Conservation (phyloP, 2,113 vertebrate genomes). For the Lanius ludovicianus region DNA sequence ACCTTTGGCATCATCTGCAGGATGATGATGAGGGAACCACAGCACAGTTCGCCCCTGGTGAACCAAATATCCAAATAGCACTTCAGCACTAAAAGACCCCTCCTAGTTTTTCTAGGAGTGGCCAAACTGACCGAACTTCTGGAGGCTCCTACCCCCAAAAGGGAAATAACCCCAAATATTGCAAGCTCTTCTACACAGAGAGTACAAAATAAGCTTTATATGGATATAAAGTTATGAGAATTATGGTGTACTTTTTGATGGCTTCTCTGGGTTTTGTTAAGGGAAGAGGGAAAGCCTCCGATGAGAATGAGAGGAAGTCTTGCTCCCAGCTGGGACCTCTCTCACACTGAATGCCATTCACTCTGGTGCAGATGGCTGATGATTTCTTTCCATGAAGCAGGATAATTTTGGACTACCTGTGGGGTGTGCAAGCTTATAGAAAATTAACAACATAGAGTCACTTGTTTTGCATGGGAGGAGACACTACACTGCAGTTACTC, state of each 20-base stretch:
- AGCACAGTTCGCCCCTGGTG: background rate
- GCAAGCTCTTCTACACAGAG: background rate
- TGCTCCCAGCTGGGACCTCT: background rate
- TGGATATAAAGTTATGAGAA: background rate
- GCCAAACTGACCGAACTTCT: background rate
- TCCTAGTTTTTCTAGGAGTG: no score
- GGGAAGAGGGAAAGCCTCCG: background rate
- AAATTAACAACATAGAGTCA: background rate
- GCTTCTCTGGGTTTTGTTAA: background rate
- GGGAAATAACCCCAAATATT: background rate
- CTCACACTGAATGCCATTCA: background rate
- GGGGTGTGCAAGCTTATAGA: background rate
- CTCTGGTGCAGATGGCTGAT: background rate
- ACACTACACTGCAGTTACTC: background rate
- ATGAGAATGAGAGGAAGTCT: background rate
- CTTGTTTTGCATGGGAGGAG: background rate
- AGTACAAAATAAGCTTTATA: background rate
- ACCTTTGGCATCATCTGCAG: background rate
- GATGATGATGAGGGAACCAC: background rate
- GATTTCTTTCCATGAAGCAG: background rate
- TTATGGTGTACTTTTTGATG: background rate
- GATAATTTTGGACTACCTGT: conserved; percentile 5
- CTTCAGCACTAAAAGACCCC: no score
- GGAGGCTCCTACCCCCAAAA: background rate
- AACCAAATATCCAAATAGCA: no score